These are phyloP conservation scores for Thunnus albacares DNA, from an alignment of 2,797 vertebrate species.

Conservation along the genomic window DNA sequence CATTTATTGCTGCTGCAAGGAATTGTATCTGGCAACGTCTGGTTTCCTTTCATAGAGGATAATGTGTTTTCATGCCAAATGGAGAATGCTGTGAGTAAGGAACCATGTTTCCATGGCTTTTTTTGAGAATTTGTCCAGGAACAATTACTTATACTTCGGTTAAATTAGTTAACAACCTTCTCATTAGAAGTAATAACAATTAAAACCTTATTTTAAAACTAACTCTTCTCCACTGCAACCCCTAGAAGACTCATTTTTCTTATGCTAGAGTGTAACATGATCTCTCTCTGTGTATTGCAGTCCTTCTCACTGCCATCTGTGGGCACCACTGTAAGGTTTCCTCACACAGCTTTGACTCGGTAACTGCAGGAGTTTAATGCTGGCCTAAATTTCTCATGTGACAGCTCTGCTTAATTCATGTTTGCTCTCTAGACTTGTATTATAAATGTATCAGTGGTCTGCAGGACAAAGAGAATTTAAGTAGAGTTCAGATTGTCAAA, in stretches of 20 bases:
- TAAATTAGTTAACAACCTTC: background rate
- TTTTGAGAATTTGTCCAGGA: too few species aligned
- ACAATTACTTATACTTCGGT: too few species aligned
- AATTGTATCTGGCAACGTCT: too few species aligned
- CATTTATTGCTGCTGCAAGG: too few species aligned
- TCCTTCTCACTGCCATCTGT: slow-evolving; percentile 3
- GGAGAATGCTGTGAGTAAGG: too few species aligned
- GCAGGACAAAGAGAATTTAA: background rate
- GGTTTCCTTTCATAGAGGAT: too few species aligned
- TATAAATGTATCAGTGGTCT: background rate
- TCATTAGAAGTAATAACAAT: background rate
- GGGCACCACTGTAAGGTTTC: slow-evolving; percentile 5
- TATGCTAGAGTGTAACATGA: background rate
- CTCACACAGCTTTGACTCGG: background rate
- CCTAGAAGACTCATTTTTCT: background rate
- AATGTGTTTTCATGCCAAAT: too few species aligned
- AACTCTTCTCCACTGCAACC: background rate
- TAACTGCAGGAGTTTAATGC: background rate
- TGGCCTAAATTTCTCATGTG: background rate
- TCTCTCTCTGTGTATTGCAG: background rate
- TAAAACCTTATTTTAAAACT: background rate
- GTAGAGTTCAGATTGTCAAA: background rate
- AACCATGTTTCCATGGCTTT: too few species aligned
- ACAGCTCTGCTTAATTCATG: background rate
- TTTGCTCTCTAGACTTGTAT: background rate